Conservation (phyloP, 2,797 vertebrate species). For the Micromesistius poutassou region DNA sequence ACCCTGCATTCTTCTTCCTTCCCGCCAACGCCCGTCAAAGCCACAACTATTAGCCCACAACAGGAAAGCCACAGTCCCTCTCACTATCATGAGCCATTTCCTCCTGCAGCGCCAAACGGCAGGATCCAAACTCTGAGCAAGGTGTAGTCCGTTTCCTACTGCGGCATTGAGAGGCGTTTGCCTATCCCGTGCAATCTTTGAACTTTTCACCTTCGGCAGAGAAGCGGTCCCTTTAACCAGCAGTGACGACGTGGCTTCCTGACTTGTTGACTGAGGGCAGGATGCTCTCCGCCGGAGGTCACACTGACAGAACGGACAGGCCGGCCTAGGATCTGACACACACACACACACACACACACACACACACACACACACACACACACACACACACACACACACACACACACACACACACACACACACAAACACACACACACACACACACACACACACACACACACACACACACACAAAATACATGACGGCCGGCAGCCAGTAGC, state of each 20-base stretch:
- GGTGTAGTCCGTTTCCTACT: constrained; percentile 92
- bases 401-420: too few species aligned
- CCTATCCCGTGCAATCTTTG: constrained; percentile 62
- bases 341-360: neutral
- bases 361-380: constrained; percentile 3
- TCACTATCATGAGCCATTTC: constrained; percentile 90
- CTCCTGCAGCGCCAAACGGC: constrained; percentile 79
- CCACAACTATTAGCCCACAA: constrained; percentile 79
- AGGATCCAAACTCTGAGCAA: constrained; percentile 80
- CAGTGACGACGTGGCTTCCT: neutral
- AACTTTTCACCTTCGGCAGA: constrained; percentile 16
- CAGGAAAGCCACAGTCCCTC: constrained; percentile 87
- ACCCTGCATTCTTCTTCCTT: constrained; percentile 58
- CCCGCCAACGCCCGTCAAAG: constrained; percentile 64
- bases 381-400: neutral
- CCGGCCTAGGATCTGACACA: too few species aligned
- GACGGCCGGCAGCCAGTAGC: neutral
- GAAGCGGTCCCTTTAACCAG: constrained; percentile 55
- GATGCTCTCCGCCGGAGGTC: neutral
- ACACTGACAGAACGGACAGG: neutral
- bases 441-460: neutral
- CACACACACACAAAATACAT: too few species aligned
- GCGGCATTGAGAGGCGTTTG: constrained; percentile 71
- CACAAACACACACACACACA: neutral
- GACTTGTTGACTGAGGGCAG: constrained; percentile 1